phyloP scores from a whole-genome alignment of 1,140 invertebrate species.

The Nasonia giraulti region DNA sequence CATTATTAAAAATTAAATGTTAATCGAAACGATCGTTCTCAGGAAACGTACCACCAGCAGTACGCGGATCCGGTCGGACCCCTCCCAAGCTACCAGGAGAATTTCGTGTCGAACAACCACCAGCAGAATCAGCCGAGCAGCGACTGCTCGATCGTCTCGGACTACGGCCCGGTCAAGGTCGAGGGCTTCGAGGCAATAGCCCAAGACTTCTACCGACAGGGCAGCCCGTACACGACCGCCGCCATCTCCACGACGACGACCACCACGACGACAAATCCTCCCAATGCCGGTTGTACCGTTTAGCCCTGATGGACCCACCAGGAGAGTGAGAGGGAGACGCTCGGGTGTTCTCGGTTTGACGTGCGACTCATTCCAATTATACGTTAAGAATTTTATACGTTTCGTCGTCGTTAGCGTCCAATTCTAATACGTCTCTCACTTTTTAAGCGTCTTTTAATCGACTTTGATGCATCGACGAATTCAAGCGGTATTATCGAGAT shows the following conservation, averaged over 20 bases:
- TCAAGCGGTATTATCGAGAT: too few relatives aligned
- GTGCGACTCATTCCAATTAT: too few relatives aligned
- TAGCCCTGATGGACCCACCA: conserved; percentile 54
- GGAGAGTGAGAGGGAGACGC: background rate
- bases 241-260: conserved; percentile 48
- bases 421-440: too few relatives aligned
- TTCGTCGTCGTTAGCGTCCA: too few relatives aligned
- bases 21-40: background rate
- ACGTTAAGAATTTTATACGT: too few relatives aligned
- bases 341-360: background rate
- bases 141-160: conserved; percentile 44
- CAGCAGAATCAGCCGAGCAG: background rate
- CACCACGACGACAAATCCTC: background rate
- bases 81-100: conserved; percentile 68
- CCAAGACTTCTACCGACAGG: conserved; percentile 68
- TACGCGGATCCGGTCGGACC: background rate
- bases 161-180: conserved; percentile 69
- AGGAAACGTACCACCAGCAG: conserved; percentile 24
- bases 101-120: conserved; percentile 67
- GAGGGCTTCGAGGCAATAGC: conserved; percentile 64
- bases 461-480: too few relatives aligned
- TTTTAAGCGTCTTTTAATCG: too few relatives aligned
- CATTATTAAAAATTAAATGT: background rate
- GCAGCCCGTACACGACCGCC: conserved; percentile 67
- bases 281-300: conserved; percentile 69